Conservation (phyloP, 2,113 vertebrate species). For the Poeciliopsis turrubarensis region DNA sequence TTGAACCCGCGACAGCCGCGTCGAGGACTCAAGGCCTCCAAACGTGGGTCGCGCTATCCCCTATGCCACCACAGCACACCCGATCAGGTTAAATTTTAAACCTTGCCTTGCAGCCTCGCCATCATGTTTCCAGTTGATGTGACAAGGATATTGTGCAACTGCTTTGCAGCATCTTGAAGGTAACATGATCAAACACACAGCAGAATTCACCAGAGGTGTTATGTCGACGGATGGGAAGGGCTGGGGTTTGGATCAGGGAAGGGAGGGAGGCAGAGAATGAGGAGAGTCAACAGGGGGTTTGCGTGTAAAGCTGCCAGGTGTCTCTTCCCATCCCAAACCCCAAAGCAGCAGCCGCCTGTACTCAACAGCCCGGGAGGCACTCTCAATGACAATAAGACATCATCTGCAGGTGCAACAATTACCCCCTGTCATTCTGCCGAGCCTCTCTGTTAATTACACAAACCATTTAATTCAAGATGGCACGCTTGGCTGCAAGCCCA, state of each 20-base stretch:
- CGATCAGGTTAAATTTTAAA: conserved; percentile 70
- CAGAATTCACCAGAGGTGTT: conserved; percentile 30
- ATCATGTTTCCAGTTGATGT: conserved; percentile 57
- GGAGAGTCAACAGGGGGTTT: conserved; percentile 44
- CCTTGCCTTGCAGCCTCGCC: conserved; percentile 17
- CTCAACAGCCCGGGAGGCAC: conserved; percentile 62
- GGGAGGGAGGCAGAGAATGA: conserved; percentile 11
- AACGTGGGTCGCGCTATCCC: too few species aligned
- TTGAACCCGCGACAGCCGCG: too few species aligned
- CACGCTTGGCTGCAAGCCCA: conserved; percentile 50
- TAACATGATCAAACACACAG: conserved; percentile 69
- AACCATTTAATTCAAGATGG: conserved; percentile 68
- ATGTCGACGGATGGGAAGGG: conserved; percentile 24
- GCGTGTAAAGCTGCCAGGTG: conserved; percentile 74
- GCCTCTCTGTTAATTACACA: conserved; percentile 66
- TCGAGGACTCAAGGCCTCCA: too few species aligned
- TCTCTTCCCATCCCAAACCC: conserved; percentile 55
- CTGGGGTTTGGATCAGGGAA: neutral
- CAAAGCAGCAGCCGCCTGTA: conserved; percentile 58
- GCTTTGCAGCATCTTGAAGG: conserved; percentile 63
- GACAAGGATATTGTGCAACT: conserved; percentile 67
- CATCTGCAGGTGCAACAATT: conserved; percentile 65
- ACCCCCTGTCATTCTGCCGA: conserved; percentile 54
- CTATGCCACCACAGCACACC: too few species aligned
- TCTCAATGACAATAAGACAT: conserved; percentile 66